A percentile compares a stretch with the other conserved stretches of the same genome.
Evolutionary conservation across 2,113 vertebrate species (phyloP).

Genomic region (Nothocercus nigrocapillus): DNA sequence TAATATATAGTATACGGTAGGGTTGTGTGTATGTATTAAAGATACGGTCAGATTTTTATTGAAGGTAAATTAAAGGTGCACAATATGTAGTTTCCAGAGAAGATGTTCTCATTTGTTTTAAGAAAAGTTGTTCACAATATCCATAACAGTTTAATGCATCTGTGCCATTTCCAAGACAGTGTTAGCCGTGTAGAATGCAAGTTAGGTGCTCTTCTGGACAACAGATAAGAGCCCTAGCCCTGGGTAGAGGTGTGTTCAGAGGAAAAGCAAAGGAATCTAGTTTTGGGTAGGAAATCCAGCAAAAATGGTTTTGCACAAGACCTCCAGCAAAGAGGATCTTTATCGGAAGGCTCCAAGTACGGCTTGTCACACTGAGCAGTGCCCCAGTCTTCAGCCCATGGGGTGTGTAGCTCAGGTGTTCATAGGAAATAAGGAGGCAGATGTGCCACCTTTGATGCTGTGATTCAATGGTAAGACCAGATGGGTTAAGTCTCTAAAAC

Average conservation of each 20-base stretch:
- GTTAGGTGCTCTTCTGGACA: background rate
- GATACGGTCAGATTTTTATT: background rate
- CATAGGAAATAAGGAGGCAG: background rate
- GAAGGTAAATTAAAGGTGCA: background rate
- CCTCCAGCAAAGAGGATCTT: background rate
- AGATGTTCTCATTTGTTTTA: background rate
- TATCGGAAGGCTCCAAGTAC: background rate
- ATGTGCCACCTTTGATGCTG: background rate
- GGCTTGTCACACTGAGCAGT: background rate
- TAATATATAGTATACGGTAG: constrained; percentile 7
- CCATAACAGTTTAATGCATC: background rate
- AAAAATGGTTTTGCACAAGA: background rate
- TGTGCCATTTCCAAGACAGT: background rate
- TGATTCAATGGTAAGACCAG: background rate
- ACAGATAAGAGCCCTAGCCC: background rate
- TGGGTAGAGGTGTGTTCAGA: background rate
- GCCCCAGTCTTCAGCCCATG: background rate
- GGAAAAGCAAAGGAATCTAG: background rate
- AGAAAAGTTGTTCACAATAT: background rate
- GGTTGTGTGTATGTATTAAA: background rate
- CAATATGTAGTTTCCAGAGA: background rate
- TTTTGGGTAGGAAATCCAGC: background rate
- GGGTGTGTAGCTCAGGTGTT: background rate
- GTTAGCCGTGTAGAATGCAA: background rate
- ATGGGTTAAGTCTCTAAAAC: background rate